These are phyloP conservation scores for Phaethornis superciliosus DNA, from an alignment of 2,113 vertebrate genomes.

Conservation along the genomic window DNA sequence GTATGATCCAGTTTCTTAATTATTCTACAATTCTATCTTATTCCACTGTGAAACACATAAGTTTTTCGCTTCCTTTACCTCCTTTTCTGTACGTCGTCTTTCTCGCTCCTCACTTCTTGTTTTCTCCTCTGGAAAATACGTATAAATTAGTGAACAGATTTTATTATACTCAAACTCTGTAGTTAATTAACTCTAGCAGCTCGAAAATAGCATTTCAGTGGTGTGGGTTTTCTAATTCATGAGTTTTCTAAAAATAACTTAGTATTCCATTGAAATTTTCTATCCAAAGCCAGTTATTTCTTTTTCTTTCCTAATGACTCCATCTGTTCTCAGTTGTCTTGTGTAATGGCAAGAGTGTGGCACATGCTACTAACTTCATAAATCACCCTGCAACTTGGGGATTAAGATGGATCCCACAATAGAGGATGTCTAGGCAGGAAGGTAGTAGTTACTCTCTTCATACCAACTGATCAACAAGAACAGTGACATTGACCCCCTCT, in stretches of 20 bases:
- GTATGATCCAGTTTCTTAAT: background rate
- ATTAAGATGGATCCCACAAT: background rate
- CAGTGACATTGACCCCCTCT: background rate
- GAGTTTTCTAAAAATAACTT: background rate
- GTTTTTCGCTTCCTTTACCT: constrained; percentile 54
- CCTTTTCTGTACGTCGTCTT: constrained; percentile 69
- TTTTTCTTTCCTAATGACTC: background rate
- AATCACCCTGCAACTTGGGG: background rate
- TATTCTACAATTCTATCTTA: background rate
- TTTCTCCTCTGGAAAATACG: constrained; percentile 61
- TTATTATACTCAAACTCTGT: background rate
- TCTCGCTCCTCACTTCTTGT: constrained; percentile 62
- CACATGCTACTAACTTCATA: background rate
- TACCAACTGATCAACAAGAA: background rate
- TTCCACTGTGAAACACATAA: background rate
- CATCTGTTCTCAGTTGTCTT: background rate
- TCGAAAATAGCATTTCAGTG: background rate
- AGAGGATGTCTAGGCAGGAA: background rate
- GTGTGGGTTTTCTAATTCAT: background rate
- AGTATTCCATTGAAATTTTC: background rate
- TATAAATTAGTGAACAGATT: background rate
- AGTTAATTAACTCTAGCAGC: background rate
- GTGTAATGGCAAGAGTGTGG: background rate
- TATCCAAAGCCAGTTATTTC: background rate
- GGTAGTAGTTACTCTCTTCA: background rate